These are phyloP conservation scores for Meteorus colon DNA, from an alignment of 2,888 invertebrate species.

Conservation along the genomic window DNA sequence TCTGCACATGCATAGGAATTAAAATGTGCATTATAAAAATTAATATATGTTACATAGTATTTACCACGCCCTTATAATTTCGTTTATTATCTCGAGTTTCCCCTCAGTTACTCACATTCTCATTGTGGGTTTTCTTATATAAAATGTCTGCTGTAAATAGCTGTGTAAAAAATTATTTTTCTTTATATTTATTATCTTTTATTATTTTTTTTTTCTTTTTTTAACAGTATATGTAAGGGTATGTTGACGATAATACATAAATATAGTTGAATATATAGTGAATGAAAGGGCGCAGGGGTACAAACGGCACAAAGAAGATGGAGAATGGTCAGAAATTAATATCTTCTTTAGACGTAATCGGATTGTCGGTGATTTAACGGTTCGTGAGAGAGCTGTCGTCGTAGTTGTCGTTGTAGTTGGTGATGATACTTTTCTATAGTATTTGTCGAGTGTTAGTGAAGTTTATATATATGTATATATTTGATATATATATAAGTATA, in stretches of 20 bases:
- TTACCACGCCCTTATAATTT: too few species aligned
- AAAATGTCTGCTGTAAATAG: neutral
- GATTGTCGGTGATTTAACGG: slow-evolving; percentile 67
- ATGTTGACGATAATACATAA: neutral
- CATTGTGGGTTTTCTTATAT: too few species aligned
- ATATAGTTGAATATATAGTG: neutral
- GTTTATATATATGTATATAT: neutral
- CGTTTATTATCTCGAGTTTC: too few species aligned
- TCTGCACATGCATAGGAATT: too few species aligned
- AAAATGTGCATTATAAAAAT: too few species aligned
- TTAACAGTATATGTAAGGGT: neutral
- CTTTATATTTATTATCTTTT: neutral
- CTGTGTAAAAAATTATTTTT: neutral
- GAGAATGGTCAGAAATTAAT: slow-evolving; percentile 66
- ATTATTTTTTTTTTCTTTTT: too few species aligned
- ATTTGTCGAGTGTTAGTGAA: neutral
- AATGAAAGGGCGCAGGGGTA: slow-evolving; percentile 1
- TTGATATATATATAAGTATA: neutral
- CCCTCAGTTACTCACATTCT: too few species aligned
- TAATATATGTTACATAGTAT: too few species aligned
- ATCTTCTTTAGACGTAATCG: slow-evolving; percentile 68
- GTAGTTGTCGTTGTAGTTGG: slow-evolving; percentile 8
- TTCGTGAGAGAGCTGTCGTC: slow-evolving; percentile 40
- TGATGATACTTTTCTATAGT: slow-evolving; percentile 1
- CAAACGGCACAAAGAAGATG: slow-evolving; percentile 47